Conservation (phyloP, 2,888 invertebrate species). For the Vandiemenella viatica region DNA sequence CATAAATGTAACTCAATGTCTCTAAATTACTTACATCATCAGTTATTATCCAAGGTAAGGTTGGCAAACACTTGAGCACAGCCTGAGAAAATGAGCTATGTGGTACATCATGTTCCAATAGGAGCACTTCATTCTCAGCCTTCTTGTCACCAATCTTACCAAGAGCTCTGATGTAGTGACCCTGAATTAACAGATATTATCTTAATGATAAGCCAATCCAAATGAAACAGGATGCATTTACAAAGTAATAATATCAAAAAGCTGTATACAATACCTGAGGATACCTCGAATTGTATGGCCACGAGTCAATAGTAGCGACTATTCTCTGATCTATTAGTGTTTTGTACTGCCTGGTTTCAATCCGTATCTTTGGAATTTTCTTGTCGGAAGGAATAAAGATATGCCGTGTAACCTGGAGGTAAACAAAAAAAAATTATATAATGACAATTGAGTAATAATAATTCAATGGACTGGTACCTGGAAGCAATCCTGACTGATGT, state of each 20-base stretch:
- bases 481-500: too few species aligned
- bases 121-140: constrained; percentile 91
- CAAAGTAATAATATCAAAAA: background rate
- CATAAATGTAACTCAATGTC: background rate
- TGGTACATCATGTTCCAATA: constrained; percentile 93
- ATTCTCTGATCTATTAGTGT: constrained; percentile 69
- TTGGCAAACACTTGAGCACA: constrained; percentile 81
- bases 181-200: constrained; percentile 38
- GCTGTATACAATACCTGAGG: constrained; percentile 45
- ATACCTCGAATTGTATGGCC: constrained; percentile 87
- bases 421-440: constrained; percentile 5
- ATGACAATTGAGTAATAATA: background rate
- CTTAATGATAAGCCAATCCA: background rate
- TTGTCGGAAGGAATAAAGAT: constrained; percentile 89
- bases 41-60: constrained; percentile 76
- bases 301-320: constrained; percentile 89
- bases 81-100: constrained; percentile 90
- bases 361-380: constrained; percentile 83
- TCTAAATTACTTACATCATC: constrained; percentile 49
- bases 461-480: too few species aligned
- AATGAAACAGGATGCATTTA: background rate
- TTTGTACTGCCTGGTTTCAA: constrained; percentile 86
- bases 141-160: constrained; percentile 86
- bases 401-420: constrained; percentile 42
- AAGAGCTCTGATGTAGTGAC: constrained; percentile 87